A percentile compares a stretch with the other conserved stretches of the same genome.
These are phyloP conservation scores for Ictidomys tridecemlineatus DNA, from an alignment of 2,113 vertebrate species.

Conservation along the genomic window DNA sequence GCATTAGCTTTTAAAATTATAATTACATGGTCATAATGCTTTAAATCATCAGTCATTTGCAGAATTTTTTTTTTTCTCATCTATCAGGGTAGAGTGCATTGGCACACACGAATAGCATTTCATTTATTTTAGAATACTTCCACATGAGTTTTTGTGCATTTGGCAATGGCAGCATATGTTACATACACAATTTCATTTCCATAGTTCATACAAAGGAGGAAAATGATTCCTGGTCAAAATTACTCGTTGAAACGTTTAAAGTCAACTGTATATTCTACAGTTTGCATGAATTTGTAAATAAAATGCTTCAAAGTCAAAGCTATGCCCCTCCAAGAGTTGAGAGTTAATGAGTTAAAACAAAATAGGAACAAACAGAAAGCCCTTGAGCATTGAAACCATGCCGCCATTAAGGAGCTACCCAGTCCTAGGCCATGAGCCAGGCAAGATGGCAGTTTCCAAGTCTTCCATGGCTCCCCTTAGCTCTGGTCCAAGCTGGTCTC, in stretches of 20 bases:
- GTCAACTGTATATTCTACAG: background rate
- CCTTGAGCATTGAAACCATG: rapidly evolving
- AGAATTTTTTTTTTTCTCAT: background rate
- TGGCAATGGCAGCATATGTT: background rate
- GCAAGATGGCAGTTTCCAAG: too few relatives aligned
- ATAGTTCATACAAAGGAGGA: background rate
- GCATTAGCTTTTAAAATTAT: background rate
- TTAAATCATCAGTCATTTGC: background rate
- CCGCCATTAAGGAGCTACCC: background rate
- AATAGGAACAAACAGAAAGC: background rate
- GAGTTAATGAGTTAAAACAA: background rate
- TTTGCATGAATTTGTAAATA: background rate
- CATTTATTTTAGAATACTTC: background rate
- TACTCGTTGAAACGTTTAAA: background rate
- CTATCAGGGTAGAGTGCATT: background rate
- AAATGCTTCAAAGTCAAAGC: background rate
- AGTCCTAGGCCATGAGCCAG: background rate
- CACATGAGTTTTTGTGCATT: background rate
- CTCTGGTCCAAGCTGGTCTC: background rate
- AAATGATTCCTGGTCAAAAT: background rate
- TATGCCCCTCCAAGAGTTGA: background rate
- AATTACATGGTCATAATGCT: background rate
- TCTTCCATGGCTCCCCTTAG: too few relatives aligned
- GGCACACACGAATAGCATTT: rapidly evolving
- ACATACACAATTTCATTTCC: background rate